phyloP scores from a whole-genome alignment of 2,113 vertebrate species.

The Oophaga pumilio region DNA sequence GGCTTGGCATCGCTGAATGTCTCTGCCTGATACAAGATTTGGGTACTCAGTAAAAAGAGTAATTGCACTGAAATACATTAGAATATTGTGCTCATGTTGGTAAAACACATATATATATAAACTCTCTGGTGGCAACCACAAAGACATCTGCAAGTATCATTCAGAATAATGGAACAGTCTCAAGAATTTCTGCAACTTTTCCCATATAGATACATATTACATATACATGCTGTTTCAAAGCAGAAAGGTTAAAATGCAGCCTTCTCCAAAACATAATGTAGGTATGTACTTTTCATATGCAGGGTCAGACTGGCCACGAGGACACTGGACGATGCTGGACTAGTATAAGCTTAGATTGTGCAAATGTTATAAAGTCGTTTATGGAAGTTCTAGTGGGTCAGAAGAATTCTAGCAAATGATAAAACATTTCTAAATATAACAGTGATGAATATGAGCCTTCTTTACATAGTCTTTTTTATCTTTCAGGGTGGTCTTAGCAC shows the following conservation, averaged over 20 bases:
- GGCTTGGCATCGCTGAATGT: neutral
- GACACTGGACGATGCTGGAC: too few species aligned
- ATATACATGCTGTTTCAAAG: too few species aligned
- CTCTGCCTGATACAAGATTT: neutral
- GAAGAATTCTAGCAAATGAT: neutral
- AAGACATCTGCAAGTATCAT: too few species aligned
- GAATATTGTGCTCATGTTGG: neutral
- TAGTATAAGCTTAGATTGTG: too few species aligned
- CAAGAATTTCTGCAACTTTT: too few species aligned
- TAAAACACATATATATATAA: neutral
- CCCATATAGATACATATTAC: too few species aligned
- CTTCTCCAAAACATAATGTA: too few species aligned
- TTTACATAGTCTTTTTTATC: constrained; percentile 72
- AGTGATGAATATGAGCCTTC: constrained; percentile 66
- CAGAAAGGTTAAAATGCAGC: too few species aligned
- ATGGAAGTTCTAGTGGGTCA: neutral
- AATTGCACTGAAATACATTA: neutral
- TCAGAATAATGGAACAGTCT: too few species aligned
- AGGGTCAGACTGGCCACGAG: too few species aligned
- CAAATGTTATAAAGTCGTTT: neutral
- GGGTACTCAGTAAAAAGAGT: neutral
- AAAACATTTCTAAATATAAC: neutral
- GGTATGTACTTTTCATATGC: too few species aligned
- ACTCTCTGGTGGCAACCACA: too few species aligned
- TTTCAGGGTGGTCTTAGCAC: constrained; percentile 80